Base-by-base conservation (phyloP, 2,888 invertebrate genomes). In the Tridacna crocea region DNA sequence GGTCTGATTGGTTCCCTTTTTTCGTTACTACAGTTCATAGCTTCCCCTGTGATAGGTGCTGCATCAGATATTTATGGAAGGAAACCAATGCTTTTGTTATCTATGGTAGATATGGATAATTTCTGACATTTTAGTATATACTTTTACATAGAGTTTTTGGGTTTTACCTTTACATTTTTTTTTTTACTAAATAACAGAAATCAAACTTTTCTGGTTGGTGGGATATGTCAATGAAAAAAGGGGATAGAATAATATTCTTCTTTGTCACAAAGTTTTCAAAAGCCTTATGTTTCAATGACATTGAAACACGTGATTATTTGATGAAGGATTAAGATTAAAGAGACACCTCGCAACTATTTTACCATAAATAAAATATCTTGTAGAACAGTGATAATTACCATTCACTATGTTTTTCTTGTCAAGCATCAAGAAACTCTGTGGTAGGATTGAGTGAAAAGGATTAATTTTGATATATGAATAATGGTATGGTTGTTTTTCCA, bases 1-100 rank as follows among this genome's bases (percentile, higher is more conserved):
- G 96, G 99, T 55, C 96, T 98, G 84, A 96, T 99, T 19, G 99
- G 99, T 0, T 99, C 99, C 0, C 96, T 99, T 96, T 99, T 98
- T 94, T 99, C 98, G 87, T 97, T 99, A 93, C 95, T 99, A 74
- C 99, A 99, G 95, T 99, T 99, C 95, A 92, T 99, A 76, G 97
- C 97, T 6, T 98, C 99, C 72, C 99, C 99, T 1, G 96, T 99
- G 84, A 96, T 98, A 82, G 99, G 99, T 61, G 98, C 98, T 74
- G 95, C 99, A 15, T 99, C 99, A 19, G 99, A 99, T 96, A 97
- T 97, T 75, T 97, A 98, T 95, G 99, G 99, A 77, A 96, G 99
- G 85, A 98, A 97, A 95, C 97, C 97, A 46, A 95, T 99, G 90
- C 96, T 99, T 94, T 93, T 99, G 72, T 91, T 97, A 68, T 98